Percentiles rank a stretch among this genome's conserved stretches.
Conservation (phyloP, 2,113 vertebrate species). For the Formicarius rufipectus region DNA sequence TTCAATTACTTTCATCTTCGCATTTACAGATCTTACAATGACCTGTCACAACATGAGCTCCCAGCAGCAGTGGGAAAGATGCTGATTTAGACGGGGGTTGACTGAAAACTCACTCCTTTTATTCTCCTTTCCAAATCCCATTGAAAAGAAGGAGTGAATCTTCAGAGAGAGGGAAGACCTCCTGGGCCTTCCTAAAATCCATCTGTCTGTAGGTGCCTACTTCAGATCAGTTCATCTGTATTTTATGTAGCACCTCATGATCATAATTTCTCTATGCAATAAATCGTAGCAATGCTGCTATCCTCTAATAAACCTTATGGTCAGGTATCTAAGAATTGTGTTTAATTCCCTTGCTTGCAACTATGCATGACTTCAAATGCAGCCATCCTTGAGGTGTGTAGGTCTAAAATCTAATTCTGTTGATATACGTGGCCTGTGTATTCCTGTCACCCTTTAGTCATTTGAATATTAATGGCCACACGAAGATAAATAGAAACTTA, state of each 20-base stretch:
- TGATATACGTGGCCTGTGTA: not conserved
- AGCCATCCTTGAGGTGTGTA: not conserved
- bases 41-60: conserved; percentile 11
- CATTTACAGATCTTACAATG: not conserved
- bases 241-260: not conserved
- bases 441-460: not conserved
- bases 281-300: not conserved
- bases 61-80: conserved; percentile 9
- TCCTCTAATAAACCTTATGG: not conserved
- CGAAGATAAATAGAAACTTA: not conserved
- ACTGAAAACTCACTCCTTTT: conserved; percentile 12
- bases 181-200: not conserved
- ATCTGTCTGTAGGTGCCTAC: not conserved
- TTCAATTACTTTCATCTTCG: conserved; percentile 20
- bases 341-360: not conserved
- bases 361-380: not conserved
- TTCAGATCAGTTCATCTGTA: not conserved
- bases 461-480: not conserved
- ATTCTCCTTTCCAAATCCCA: not conserved
- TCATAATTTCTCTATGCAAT: not conserved
- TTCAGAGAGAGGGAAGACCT: not conserved
- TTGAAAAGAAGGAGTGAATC: not conserved
- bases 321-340: not conserved
- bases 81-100: conserved; percentile 1
- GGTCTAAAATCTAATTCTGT: not conserved